Conservation (phyloP, 92 coral and sea anemone species). For the Epizoanthus stellaris region DNA sequence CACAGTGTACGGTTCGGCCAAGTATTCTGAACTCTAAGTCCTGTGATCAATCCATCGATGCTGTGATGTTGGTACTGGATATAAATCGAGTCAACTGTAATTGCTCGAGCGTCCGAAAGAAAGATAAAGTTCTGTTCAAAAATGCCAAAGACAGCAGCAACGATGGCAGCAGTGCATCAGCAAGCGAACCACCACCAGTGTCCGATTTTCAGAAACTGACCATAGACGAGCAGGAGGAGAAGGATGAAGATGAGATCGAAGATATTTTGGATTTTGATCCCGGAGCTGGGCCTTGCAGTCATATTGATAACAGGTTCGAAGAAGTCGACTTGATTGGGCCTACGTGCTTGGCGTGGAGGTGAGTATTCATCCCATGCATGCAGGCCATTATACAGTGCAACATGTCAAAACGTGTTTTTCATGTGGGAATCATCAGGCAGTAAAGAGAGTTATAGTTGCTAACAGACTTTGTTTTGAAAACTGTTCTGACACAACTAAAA, state of each 20-base stretch:
- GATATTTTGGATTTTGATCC: conserved; percentile 6
- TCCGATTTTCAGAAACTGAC: conserved; percentile 12
- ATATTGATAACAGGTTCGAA: background rate
- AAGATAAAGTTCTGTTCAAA: background rate
- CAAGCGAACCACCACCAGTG: conserved; percentile 14
- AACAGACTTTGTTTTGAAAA: background rate
- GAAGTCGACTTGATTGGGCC: conserved; percentile 20
- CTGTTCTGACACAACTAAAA: background rate
- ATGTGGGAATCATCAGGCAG: background rate
- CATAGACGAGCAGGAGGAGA: conserved; percentile 2
- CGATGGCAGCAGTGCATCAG: conserved; percentile 2
- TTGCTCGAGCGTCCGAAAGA: conserved; percentile 4
- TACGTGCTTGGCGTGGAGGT: background rate
- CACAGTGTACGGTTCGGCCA: conserved; percentile 21
- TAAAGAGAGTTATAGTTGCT: background rate
- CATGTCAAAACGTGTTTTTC: background rate
- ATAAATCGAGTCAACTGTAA: conserved; percentile 35
- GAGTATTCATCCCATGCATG: background rate
- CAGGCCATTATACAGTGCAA: background rate
- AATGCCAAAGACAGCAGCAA: background rate
- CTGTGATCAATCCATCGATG: background rate
- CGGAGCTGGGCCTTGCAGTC: background rate
- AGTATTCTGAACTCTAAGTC: background rate
- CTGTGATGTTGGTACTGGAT: conserved; percentile 40
- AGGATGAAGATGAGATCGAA: background rate